Conservation (phyloP, 2,113 vertebrate species). For the Ptychochromis oligacanthus region DNA sequence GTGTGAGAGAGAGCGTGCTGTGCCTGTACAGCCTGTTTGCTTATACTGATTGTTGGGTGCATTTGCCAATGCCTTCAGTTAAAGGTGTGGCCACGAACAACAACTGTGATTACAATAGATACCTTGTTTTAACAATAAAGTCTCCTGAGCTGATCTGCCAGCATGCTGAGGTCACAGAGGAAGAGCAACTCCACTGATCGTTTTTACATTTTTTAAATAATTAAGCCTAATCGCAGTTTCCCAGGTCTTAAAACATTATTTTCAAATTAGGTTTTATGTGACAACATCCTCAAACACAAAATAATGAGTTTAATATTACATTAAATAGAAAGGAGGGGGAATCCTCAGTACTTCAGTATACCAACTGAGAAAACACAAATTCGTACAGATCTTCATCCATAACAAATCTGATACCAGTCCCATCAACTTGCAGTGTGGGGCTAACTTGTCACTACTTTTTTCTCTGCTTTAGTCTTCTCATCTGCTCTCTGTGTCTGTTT, state of each 20-base stretch:
- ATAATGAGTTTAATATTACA: background rate
- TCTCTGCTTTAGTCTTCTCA: background rate
- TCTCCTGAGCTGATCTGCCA: background rate
- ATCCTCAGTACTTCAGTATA: background rate
- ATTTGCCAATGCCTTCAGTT: background rate
- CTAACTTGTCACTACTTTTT: background rate
- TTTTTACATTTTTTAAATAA: background rate
- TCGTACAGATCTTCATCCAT: background rate
- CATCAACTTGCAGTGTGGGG: background rate
- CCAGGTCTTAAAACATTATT: background rate
- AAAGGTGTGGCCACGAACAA: background rate
- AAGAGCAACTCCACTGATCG: background rate
- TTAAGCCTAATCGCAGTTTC: background rate
- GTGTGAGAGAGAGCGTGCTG: slow-evolving; percentile 7
- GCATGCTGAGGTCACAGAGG: background rate
- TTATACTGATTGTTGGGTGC: background rate
- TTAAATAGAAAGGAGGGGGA: background rate
- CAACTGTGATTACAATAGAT: slow-evolving; percentile 1
- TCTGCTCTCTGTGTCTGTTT: background rate
- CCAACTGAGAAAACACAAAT: too few species aligned
- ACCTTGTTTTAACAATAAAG: background rate
- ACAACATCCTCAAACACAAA: background rate
- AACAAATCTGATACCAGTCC: background rate
- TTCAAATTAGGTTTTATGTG: too few species aligned
- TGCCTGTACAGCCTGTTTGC: background rate